Conservation (phyloP, 2,113 vertebrate species). For the Lates calcarifer region DNA sequence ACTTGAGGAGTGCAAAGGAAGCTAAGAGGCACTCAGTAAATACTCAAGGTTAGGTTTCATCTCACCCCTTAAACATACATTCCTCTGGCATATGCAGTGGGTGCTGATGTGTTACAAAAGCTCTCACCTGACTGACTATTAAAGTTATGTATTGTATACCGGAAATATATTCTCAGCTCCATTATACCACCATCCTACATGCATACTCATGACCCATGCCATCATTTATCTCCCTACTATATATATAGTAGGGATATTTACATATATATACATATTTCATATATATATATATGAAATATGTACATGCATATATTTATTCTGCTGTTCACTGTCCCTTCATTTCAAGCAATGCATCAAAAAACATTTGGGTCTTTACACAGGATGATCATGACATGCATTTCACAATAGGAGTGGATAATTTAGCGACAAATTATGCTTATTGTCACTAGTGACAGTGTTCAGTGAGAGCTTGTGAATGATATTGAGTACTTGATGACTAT, state of each 20-base stretch:
- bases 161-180: neutral
- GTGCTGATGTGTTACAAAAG: conserved; percentile 20
- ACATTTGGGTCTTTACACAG: neutral
- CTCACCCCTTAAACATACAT: conserved; percentile 55
- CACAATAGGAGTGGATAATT: conserved; percentile 39
- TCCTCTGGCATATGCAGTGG: conserved; percentile 22
- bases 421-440: conserved; percentile 50
- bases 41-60: conserved; percentile 71
- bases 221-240: neutral
- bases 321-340: neutral
- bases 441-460: conserved; percentile 50
- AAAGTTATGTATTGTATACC: neutral
- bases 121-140: conserved; percentile 12
- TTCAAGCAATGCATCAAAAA: neutral
- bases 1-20: conserved; percentile 60
- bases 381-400: conserved; percentile 5
- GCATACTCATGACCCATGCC: no score
- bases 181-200: neutral
- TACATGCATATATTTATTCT: neutral
- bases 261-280: neutral
- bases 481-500: conserved; percentile 50
- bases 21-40: conserved; percentile 56
- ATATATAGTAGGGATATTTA: no score
- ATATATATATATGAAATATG: no score
- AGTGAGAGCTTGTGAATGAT: conserved; percentile 23